Percentiles rank a stretch among this genome's conserved stretches.
phyloP scores from a whole-genome alignment of 2,113 vertebrate species.

The Alligator sinensis region DNA sequence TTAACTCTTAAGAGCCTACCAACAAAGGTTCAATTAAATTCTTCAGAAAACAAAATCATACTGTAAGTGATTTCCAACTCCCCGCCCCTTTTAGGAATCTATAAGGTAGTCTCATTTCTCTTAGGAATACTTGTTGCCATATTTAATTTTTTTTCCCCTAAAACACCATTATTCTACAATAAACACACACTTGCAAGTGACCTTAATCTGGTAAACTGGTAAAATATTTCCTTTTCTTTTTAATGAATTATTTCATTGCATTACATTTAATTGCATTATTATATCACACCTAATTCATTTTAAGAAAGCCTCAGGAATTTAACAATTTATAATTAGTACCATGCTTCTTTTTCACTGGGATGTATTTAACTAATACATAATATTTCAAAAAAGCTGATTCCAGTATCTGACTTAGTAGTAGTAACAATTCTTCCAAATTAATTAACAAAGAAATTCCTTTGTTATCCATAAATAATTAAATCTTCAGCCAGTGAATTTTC shows the following conservation, averaged over 20 bases:
- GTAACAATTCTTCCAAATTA: conserved; percentile 33
- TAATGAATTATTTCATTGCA: no score
- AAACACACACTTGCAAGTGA: not conserved
- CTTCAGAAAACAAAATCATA: not conserved
- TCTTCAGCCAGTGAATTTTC: not conserved
- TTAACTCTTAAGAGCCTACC: no score
- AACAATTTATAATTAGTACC: conserved; percentile 24
- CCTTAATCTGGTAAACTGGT: not conserved
- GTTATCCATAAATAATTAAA: conserved; percentile 14
- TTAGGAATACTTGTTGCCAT: not conserved
- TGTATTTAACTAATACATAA: not conserved
- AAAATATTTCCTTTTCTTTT: not conserved
- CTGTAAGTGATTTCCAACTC: not conserved
- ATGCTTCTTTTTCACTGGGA: not conserved
- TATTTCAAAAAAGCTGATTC: conserved; percentile 7
- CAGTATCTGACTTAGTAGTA: not conserved
- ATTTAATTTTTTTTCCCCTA: not conserved
- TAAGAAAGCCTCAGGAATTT: not conserved
- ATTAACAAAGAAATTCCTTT: not conserved
- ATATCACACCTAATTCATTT: not conserved
- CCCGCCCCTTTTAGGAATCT: not conserved
- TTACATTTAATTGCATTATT: not conserved
- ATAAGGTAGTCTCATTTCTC: not conserved
- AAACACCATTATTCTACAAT: not conserved
- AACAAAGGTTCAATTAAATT: no score